These are phyloP conservation scores for Rousettus madagascariensis DNA, from an alignment of 2,797 vertebrate genomes.

Conservation along the genomic window DNA sequence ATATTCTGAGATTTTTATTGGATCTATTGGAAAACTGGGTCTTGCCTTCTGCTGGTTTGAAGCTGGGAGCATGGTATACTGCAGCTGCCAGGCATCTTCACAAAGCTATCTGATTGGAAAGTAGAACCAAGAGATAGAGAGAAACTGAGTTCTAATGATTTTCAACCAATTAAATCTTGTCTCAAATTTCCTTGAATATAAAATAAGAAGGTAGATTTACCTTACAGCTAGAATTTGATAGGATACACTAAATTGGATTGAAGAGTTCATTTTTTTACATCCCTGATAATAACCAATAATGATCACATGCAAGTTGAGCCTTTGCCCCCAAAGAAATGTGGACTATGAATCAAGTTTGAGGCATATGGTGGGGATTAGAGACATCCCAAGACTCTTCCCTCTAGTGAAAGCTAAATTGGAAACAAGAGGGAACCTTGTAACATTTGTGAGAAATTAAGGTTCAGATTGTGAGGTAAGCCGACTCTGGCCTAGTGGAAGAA, in stretches of 20 bases:
- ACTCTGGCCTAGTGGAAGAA: not conserved
- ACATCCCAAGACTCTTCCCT: not conserved
- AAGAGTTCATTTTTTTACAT: not conserved
- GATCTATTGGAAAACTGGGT: not conserved
- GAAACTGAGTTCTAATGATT: not conserved
- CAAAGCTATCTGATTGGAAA: not conserved
- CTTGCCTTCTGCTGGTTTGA: not conserved
- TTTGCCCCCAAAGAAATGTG: not conserved
- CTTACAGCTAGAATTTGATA: not conserved
- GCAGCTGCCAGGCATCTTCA: not conserved
- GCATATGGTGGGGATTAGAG: not conserved
- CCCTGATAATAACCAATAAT: not conserved
- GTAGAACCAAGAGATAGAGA: not conserved
- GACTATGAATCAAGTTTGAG: not conserved
- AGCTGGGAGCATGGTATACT: not conserved
- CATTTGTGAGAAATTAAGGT: not conserved
- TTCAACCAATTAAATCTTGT: not conserved
- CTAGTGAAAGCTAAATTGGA: not conserved
- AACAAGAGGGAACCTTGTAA: not conserved
- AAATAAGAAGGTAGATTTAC: not conserved
- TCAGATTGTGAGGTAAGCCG: not conserved
- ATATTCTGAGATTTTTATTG: not conserved
- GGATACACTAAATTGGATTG: not conserved
- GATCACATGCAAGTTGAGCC: not conserved
- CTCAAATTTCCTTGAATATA: not conserved